Conservation (phyloP, 1,140 invertebrate genomes). For the Drosophila nannoptera region DNA sequence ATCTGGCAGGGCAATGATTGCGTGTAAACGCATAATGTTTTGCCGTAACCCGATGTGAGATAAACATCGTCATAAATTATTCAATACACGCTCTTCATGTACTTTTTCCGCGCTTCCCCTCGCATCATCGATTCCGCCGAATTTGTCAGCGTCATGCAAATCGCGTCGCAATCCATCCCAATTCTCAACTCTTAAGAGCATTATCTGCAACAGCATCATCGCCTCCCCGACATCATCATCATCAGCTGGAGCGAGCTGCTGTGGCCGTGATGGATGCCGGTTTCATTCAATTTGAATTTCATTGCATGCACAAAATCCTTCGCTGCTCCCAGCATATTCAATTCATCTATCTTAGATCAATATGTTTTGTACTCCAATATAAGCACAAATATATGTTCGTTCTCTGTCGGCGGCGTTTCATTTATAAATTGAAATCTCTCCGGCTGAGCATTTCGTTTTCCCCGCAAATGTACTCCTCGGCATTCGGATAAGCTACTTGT, state of each 20-base stretch:
- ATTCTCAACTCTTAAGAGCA: conserved; percentile 4
- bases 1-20: conserved; percentile 43
- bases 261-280: conserved; percentile 24
- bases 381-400: not conserved
- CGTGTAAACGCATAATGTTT: conserved; percentile 37
- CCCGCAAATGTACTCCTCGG: not conserved
- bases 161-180: conserved; percentile 1
- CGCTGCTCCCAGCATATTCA: not conserved
- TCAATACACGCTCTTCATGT: conserved; percentile 28
- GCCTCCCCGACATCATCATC: not conserved
- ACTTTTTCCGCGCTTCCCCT: conserved; percentile 1
- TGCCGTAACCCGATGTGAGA: conserved; percentile 12
- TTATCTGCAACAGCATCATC: conserved; percentile 10
- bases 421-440: conserved; percentile 2
- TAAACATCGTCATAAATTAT: conserved; percentile 33
- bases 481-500: not conserved
- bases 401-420: not conserved
- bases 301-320: conserved; percentile 11
- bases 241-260: conserved; percentile 1
- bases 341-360: conserved; percentile 14
- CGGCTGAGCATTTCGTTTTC: not conserved
- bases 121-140: not conserved
- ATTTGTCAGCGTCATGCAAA: conserved; percentile 42
- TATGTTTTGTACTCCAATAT: conserved; percentile 8
- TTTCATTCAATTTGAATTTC: conserved; percentile 29